Base-by-base conservation (phyloP, 2,797 vertebrate genomes). In the Knipowitschia caucasica region DNA sequence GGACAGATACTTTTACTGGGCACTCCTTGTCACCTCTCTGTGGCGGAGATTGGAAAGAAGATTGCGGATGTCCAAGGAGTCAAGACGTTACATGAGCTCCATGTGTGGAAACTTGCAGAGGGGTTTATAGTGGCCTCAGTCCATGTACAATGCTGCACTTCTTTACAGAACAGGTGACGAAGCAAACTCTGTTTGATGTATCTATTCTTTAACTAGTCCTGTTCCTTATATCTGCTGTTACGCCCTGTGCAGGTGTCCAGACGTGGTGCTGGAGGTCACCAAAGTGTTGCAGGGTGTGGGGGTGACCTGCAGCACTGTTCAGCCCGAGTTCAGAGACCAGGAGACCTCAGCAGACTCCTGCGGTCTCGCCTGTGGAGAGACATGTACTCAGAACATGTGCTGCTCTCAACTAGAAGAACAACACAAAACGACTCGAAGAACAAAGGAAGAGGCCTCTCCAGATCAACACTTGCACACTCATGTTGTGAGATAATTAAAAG, bases 61-160 rank as follows among this genome's bases (percentile, higher is more conserved):
- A 86, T 92, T 2, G 31, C 46, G 0, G 43, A 55, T 1, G 67
- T 92, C 25, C 80, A 83, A 0, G 89, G 90, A 3, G 90, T 92
- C 23, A 57, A 76, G 55, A 77, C 75, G 0, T 68, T 91, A 45
- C 91, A 92, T 11, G 86, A 92, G 43, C 86, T 92, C 21, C 91
- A 92, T 8, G 34, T 91, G 53, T 92, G 91, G 91, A 84, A 90
- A 75, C 53, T 91, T 27, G 78, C 62, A 0, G 87, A 86, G 5
- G 67, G 62, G 0, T 60, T 71, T 1, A 26, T 24, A 0, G 89
- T 91, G 62, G 91, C 90, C 0, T 87, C 89, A 1, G 89, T 90
- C 51, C 91, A 92, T 1, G 69, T 91, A 0, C 86, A 84, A 64
- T 89, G 86, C 65, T 64, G 55, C 0, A 45, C 61, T 2, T 63